A percentile compares a stretch with the other conserved stretches of the same genome.
These are phyloP conservation scores for Oncorhynchus clarkii DNA, from an alignment of 2,113 vertebrate species.

Conservation along the genomic window DNA sequence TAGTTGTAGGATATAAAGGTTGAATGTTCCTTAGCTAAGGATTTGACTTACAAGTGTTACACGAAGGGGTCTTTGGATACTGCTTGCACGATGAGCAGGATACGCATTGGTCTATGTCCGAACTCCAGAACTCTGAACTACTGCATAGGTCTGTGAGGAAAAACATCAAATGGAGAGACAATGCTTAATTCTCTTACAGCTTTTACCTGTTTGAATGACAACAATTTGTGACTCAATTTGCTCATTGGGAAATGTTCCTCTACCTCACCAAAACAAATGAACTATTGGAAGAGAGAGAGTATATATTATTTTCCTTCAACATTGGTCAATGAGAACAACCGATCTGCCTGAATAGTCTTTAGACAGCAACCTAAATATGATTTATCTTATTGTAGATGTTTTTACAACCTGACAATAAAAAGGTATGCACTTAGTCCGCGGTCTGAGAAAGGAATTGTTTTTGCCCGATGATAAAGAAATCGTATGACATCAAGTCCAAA, in stretches of 20 bases:
- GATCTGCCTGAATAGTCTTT: not conserved
- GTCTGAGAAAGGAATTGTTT: not conserved
- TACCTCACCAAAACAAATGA: too few relatives aligned
- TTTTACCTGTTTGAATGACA: too few relatives aligned
- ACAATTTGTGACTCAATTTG: too few relatives aligned
- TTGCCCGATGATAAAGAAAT: conserved; percentile 4
- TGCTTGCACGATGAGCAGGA: conserved; percentile 68
- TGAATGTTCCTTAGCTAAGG: not conserved
- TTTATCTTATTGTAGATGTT: not conserved
- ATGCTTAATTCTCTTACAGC: not conserved
- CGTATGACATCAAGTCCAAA: not conserved
- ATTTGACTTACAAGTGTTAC: conserved; percentile 73
- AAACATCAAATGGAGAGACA: not conserved
- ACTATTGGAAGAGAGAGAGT: too few relatives aligned
- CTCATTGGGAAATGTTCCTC: too few relatives aligned
- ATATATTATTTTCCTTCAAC: not conserved
- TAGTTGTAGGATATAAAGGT: too few relatives aligned
- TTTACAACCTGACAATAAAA: not conserved
- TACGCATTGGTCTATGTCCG: conserved; percentile 64
- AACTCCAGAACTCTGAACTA: conserved; percentile 68
- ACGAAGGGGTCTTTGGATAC: conserved; percentile 77
- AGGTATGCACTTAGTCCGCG: not conserved
- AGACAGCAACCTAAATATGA: not conserved
- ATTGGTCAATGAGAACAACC: not conserved
- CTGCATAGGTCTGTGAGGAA: conserved; percentile 59